Conservation (phyloP, 1,140 invertebrate genomes). For the Campoletis sonorensis region DNA sequence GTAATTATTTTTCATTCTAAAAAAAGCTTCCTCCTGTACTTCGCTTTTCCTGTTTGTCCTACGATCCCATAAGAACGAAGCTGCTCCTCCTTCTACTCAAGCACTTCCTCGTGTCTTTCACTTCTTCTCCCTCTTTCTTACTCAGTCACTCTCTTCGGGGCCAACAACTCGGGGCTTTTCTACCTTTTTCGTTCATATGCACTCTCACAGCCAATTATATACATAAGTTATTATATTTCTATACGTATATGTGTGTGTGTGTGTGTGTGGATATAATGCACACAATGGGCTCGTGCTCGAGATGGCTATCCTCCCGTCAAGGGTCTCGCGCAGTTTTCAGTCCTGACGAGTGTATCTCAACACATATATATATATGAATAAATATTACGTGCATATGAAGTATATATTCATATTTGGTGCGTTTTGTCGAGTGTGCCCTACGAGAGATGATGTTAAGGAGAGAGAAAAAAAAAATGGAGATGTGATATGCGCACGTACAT, state of each 20-base stretch:
- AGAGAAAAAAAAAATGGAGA: no score
- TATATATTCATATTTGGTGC: no score
- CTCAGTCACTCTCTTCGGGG: constrained; percentile 3
- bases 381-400: no score
- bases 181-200: constrained; percentile 23
- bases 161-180: constrained; percentile 14
- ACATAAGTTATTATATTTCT: background rate
- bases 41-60: no score
- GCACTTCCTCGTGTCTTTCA: background rate
- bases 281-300: constrained; percentile 23
- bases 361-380: background rate
- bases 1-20: no score
- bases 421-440: no score
- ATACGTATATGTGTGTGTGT: background rate
- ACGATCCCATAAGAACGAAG: no score
- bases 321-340: constrained; percentile 2
- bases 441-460: no score
- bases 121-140: background rate
- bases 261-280: background rate
- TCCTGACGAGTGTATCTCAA: constrained; percentile 10
- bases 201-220: constrained; percentile 40
- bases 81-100: background rate
- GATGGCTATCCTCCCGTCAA: background rate
- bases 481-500: no score
- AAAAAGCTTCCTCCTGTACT: no score